A percentile compares a stretch with the other conserved stretches of the same genome.
These are phyloP conservation scores for Betta splendens DNA, from an alignment of 2,797 vertebrate genomes.

Conservation along the genomic window DNA sequence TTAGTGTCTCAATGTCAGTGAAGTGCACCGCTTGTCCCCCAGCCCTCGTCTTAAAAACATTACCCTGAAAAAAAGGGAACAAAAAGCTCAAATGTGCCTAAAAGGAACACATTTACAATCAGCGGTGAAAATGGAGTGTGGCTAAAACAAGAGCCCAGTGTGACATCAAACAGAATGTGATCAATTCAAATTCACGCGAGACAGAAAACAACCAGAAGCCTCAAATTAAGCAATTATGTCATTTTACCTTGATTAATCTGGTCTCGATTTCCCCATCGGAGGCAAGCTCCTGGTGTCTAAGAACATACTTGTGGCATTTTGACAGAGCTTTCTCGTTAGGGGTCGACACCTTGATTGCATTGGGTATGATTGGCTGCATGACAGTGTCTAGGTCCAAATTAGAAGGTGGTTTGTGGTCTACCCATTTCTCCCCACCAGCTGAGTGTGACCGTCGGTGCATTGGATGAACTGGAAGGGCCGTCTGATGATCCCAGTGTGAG, in stretches of 20 bases:
- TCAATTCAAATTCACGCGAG: conserved; percentile 35
- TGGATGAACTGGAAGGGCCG: conserved; percentile 77
- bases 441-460: conserved; percentile 90
- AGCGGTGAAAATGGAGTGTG: neutral
- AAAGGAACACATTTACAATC: neutral
- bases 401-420: conserved; percentile 91
- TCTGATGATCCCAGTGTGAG: conserved; percentile 82
- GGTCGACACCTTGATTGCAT: conserved; percentile 90
- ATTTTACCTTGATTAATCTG: conserved; percentile 93
- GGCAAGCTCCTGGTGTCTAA: conserved; percentile 96
- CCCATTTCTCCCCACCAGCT: conserved; percentile 92
- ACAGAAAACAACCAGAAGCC: conserved; percentile 8
- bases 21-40: conserved; percentile 97
- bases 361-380: conserved; percentile 92
- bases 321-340: conserved; percentile 94
- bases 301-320: conserved; percentile 94
- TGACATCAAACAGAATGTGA: conserved; percentile 20
- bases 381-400: conserved; percentile 92
- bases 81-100: neutral
- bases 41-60: conserved; percentile 91
- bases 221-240: conserved; percentile 14
- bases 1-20: conserved; percentile 93
- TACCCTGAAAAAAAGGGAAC: conserved; percentile 79
- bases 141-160: neutral
- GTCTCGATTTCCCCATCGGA: conserved; percentile 97